These are phyloP conservation scores for Drosophila melanogaster DNA, from an alignment of 1,140 invertebrate genomes.

Conservation along the genomic window Release_6_plus_ISO1_MT NT_033777.3:20312501-20313000, in stretches of 20 bases:
- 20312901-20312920: neutral
- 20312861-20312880: constrained; percentile 4
- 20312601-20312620: constrained; percentile 27
- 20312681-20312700: constrained; percentile 16
- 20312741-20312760: constrained; percentile 43
- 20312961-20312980: too few species aligned
- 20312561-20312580: constrained; percentile 10
- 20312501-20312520: too few species aligned
- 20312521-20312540: neutral
- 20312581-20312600: constrained; percentile 45
- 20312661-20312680: constrained; percentile 35
- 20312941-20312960: too few species aligned
- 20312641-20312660: neutral
- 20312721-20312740: constrained; percentile 7
- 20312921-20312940: neutral
- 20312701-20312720: constrained; percentile 37
- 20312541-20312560: neutral
- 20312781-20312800: constrained; percentile 28
- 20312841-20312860: constrained; percentile 4
- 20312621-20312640: neutral
- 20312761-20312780: constrained; percentile 60
- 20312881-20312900: neutral
- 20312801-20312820: constrained; percentile 58
- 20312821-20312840: constrained; percentile 16
- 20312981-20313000: too few species aligned